Percentiles rank a stretch among this genome's conserved stretches.
These are phyloP conservation scores for Ochotona curzoniae DNA, from an alignment of 2,113 vertebrate species.

Conservation along the genomic window DNA sequence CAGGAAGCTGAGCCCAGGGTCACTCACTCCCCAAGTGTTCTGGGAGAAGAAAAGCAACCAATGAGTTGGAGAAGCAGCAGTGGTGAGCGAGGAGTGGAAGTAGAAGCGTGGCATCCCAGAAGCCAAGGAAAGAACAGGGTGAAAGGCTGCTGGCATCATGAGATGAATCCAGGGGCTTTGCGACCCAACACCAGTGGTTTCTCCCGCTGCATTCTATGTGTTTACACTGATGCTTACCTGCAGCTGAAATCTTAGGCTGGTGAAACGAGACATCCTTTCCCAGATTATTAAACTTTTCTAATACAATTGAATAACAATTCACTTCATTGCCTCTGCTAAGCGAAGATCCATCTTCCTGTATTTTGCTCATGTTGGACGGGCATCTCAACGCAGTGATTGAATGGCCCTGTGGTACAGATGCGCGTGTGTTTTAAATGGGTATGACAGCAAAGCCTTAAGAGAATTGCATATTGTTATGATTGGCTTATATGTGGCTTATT, in stretches of 20 bases:
- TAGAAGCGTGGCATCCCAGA: neutral
- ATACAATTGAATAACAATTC: neutral
- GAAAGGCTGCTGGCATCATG: neutral
- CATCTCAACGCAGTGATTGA: neutral
- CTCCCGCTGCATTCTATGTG: neutral
- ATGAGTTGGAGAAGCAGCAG: neutral
- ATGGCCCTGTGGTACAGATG: neutral
- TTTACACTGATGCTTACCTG: neutral
- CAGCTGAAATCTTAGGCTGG: neutral
- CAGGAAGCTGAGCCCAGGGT: neutral
- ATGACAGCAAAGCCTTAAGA: neutral
- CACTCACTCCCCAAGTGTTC: neutral
- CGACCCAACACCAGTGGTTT: neutral
- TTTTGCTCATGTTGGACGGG: neutral
- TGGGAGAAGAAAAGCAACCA: neutral
- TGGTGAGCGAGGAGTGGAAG: neutral
- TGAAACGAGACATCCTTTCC: neutral
- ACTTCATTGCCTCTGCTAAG: slow-evolving; percentile 2
- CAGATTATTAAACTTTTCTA: neutral
- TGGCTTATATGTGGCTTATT: slow-evolving; percentile 19
- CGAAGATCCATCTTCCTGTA: neutral
- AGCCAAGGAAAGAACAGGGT: neutral
- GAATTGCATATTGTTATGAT: slow-evolving; percentile 2
- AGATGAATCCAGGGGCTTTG: neutral
- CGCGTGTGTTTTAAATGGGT: neutral